These are phyloP conservation scores for Alexandromys fortis DNA, from an alignment of 2,113 vertebrate genomes.

Conservation along the genomic window DNA sequence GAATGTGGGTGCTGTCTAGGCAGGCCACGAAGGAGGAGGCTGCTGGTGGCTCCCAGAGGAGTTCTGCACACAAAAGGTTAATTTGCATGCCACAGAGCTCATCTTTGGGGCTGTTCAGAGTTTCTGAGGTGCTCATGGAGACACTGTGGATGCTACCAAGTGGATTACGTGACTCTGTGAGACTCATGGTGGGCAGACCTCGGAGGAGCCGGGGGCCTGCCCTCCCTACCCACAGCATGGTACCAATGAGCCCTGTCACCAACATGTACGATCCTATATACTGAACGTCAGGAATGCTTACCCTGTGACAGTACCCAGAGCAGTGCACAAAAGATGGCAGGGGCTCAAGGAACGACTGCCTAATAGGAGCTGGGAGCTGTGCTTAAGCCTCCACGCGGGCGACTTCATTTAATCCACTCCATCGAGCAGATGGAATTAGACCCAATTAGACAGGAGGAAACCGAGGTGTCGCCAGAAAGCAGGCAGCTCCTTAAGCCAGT, in stretches of 20 bases:
- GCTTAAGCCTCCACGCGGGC: not conserved
- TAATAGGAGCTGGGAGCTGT: rapidly evolving
- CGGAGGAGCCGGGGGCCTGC: not conserved
- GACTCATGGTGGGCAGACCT: not conserved
- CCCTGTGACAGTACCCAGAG: rapidly evolving
- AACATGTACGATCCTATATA: rapidly evolving
- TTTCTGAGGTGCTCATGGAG: not conserved
- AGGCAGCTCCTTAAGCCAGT: not conserved
- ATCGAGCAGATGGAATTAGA: not conserved
- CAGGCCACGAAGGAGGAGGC: not conserved
- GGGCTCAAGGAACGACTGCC: rapidly evolving
- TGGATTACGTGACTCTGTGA: not conserved
- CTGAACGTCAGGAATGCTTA: not conserved
- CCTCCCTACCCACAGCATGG: not conserved
- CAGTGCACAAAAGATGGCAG: not conserved
- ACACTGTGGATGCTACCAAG: not conserved
- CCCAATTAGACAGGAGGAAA: not conserved
- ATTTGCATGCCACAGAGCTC: not conserved
- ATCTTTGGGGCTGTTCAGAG: not conserved
- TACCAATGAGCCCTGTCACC: not conserved
- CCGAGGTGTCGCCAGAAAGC: not conserved
- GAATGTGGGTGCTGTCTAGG: not conserved
- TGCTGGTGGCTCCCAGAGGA: not conserved
- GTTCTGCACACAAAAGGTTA: not conserved
- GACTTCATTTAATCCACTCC: too few species aligned